A percentile compares a stretch with the other conserved stretches of the same genome.
Evolutionary conservation across 35 echinoderm and acorn worm genomes (phyloP).

Genomic region (Amphiura filiformis): DNA sequence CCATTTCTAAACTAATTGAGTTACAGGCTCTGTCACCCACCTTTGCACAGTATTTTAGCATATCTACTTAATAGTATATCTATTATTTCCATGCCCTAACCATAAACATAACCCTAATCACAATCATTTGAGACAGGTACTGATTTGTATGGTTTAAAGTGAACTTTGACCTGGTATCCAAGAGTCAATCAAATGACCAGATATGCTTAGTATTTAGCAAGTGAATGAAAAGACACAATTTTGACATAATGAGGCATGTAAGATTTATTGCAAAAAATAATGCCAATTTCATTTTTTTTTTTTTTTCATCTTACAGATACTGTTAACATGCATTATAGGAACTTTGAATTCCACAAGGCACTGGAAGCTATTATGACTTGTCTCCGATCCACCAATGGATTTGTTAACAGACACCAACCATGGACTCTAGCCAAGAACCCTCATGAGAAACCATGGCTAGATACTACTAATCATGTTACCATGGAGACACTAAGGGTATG

Average conservation of each 20-base stretch:
- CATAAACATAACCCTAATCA: no score
- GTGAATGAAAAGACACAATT: neutral
- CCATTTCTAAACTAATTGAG: no score
- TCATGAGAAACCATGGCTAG: conserved; percentile 39
- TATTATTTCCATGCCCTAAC: no score
- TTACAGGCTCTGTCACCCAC: no score
- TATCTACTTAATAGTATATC: no score
- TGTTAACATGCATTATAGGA: conserved; percentile 56
- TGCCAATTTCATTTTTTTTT: no score
- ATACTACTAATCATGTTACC: conserved; percentile 77
- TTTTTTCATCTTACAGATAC: conserved; percentile 40
- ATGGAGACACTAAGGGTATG: conserved; percentile 90
- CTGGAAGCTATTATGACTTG: conserved; percentile 87
- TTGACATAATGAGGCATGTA: neutral
- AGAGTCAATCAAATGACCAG: no score
- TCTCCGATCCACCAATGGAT: conserved; percentile 71
- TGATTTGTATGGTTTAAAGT: no score
- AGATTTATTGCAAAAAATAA: neutral
- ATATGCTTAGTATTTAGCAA: no score
- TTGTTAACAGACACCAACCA: conserved; percentile 81
- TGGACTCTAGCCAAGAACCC: conserved; percentile 75
- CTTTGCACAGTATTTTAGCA: no score
- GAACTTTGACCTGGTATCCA: no score
- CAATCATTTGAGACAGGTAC: no score
- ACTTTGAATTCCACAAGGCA: conserved; percentile 69